Base-by-base conservation (phyloP, 1,140 invertebrate genomes). In the Calephelis virginiensis region DNA sequence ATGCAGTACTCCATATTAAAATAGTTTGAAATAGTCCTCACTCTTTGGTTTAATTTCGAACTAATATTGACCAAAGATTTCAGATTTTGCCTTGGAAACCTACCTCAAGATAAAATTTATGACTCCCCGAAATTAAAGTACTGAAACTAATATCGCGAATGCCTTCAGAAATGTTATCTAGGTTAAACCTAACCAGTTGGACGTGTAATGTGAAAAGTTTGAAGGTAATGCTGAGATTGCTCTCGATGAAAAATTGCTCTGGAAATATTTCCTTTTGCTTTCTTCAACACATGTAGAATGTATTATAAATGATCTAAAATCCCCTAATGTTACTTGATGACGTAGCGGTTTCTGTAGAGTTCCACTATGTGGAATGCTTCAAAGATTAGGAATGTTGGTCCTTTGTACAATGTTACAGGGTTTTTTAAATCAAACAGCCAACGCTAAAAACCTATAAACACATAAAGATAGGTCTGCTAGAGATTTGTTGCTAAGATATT, bases 171-270 rank as follows among this genome's bases (percentile, higher is more conserved):
- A 17, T 64, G n/a, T 64, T 64, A 64, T 66, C 13, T 66, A 59
- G 64, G 64, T 66, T 56, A 62, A 43, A 62, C 11, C 61, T 62
- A 47, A 61, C 53, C 38, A 48, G 64, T 43, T 40, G 59, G 46
- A 48, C 40, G 43, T 60, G 64, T 66, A 61, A 66, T 66, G 60
- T 61, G 53, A 46, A 66, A 66, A 66, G 56, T 66, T 66, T 45
- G 64, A 63, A 37, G 37, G 13, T 66, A 47, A 60, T n/a, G 28
- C 59, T 45, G 53, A 61, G 59, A 66, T 65, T 65, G 38, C 63
- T 65, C 38, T 8, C 38, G 38, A 38, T 59, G 53, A 59, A 62
- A 62, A 62, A 47, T 62, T 12, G 61, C 38, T 62, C 49, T 10
- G 61, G 14, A 62, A 59, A 38, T 59, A 59, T 59, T 59, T 37